Conservation (phyloP, 2,797 vertebrate genomes). For the Oreochromis grahami region DNA sequence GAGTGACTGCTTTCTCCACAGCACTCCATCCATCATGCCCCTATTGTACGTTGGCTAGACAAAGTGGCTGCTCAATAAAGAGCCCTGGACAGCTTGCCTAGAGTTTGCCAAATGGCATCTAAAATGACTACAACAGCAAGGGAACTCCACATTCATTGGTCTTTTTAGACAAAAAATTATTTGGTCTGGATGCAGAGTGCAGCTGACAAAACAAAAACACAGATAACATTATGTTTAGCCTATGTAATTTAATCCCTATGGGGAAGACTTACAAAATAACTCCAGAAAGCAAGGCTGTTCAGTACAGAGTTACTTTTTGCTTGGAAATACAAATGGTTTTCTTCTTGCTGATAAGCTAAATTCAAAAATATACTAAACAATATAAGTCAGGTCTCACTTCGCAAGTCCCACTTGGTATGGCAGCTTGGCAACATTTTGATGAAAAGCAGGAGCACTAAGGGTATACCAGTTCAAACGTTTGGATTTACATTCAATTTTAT, state of each 20-base stretch:
- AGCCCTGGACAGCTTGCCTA: constrained; percentile 53
- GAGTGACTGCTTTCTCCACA: constrained; percentile 10
- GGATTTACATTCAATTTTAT: neutral
- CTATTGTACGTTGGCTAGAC: constrained; percentile 25
- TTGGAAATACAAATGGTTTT: neutral
- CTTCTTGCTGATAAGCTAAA: neutral
- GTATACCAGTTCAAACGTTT: neutral
- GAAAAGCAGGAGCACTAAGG: neutral
- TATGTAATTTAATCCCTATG: neutral
- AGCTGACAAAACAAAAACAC: neutral
- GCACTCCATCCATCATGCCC: constrained; percentile 43
- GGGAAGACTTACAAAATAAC: neutral
- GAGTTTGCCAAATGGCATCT: constrained; percentile 58
- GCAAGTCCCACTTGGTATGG: neutral
- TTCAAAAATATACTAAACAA: neutral
- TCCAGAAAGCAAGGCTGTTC: neutral
- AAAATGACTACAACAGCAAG: constrained; percentile 24
- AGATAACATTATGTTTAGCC: neutral
- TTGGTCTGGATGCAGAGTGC: constrained; percentile 8
- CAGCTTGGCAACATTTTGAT: neutral
- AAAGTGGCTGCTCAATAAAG: constrained; percentile 49
- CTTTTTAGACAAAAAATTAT: constrained; percentile 15
- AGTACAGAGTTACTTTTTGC: neutral
- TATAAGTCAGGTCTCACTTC: neutral
- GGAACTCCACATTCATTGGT: constrained; percentile 18